phyloP scores from a whole-genome alignment of 92 coral and sea anemone species.

The Porites divaricata region DNA sequence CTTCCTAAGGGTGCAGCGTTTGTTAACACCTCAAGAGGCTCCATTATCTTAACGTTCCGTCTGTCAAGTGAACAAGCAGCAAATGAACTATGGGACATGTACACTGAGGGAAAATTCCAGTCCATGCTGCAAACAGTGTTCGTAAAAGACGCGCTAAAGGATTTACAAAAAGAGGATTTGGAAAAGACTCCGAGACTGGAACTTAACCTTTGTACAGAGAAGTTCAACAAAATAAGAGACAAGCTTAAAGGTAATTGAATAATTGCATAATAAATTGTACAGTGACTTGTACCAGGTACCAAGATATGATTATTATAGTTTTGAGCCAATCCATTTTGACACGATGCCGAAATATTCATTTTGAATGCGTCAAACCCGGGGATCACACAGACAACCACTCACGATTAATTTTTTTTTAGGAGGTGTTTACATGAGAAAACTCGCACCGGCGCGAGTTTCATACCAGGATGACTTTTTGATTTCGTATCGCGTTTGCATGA shows the following conservation, averaged over 20 bases:
- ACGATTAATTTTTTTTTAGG: too few species aligned
- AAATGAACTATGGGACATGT: conserved; percentile 78
- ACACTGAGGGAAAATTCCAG: conserved; percentile 43
- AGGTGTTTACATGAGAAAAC: too few species aligned
- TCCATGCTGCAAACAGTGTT: conserved; percentile 46
- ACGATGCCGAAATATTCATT: too few species aligned
- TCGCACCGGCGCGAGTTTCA: too few species aligned
- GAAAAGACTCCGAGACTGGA: conserved; percentile 3
- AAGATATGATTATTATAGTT: too few species aligned
- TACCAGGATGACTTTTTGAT: too few species aligned
- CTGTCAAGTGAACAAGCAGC: conserved; percentile 88
- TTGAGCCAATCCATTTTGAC: too few species aligned
- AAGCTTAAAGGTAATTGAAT: conserved; percentile 20
- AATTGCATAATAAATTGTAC: too few species aligned
- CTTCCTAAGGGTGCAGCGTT: conserved; percentile 78
- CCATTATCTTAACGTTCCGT: conserved; percentile 75
- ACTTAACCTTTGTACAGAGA: conserved; percentile 17
- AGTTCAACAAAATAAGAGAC: conserved; percentile 20
- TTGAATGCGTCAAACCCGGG: too few species aligned
- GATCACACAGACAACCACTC: too few species aligned
- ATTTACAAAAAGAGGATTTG: background rate
- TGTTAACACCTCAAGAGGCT: conserved; percentile 69
- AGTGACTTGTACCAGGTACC: too few species aligned
- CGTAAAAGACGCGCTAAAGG: conserved; percentile 25
- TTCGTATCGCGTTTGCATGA: too few species aligned